phyloP scores from a whole-genome alignment of 2,888 invertebrate species.

The Drymonia ruficornis region DNA sequence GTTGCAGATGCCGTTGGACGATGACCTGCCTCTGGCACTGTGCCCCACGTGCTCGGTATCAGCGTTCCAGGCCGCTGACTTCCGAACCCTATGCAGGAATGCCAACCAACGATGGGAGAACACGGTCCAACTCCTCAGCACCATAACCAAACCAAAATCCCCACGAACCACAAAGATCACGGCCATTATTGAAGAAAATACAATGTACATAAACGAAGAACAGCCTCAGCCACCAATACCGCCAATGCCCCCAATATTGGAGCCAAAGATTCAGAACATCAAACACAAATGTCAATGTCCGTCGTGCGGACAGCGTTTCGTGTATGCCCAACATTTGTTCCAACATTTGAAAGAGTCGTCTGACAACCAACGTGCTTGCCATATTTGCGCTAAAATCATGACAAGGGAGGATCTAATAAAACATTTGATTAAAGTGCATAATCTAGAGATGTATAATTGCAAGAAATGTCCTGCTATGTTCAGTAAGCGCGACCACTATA shows the following conservation, averaged over 20 bases:
- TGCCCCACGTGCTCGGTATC: constrained; percentile 61
- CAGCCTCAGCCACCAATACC: constrained; percentile 6
- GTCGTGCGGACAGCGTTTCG: constrained; percentile 61
- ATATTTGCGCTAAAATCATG: constrained; percentile 66
- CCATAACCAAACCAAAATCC: constrained; percentile 39
- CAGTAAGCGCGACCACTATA: constrained; percentile 39
- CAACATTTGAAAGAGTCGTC: constrained; percentile 67
- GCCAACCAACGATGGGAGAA: constrained; percentile 56
- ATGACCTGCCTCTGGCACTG: constrained; percentile 64
- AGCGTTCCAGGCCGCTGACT: constrained; percentile 60
- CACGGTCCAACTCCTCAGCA: constrained; percentile 50
- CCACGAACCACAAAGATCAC: constrained; percentile 35
- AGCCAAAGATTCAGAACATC: constrained; percentile 9
- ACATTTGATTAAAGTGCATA: constrained; percentile 55
- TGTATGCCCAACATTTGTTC: constrained; percentile 53
- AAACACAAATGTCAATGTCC: constrained; percentile 56
- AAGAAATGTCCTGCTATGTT: constrained; percentile 66
- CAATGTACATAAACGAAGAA: constrained; percentile 47
- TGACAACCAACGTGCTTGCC: constrained; percentile 63
- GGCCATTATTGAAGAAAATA: constrained; percentile 47
- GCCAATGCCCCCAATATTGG: constrained; percentile 4
- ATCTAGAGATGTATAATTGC: constrained; percentile 52
- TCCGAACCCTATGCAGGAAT: constrained; percentile 57
- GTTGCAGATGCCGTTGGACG: constrained; percentile 71
- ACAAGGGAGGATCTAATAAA: constrained; percentile 51